Base-by-base conservation (phyloP, 2,797 vertebrate species). In the Channa striata region DNA sequence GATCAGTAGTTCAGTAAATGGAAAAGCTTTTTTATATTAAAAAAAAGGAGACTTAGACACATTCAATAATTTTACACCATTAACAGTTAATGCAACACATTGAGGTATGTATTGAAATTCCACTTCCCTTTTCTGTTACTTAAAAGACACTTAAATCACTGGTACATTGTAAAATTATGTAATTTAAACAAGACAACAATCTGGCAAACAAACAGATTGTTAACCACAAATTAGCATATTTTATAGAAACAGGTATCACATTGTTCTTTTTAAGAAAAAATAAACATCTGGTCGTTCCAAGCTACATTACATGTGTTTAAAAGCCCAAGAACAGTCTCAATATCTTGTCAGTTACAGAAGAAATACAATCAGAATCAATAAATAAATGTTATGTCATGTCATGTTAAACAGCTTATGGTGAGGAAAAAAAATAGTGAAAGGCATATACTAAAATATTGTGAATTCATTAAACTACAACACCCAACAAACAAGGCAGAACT, bases 331-430 rank as follows among this genome's bases (percentile, higher is more conserved):
- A n/a, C n/a, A n/a, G n/a, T n/a, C n/a, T n/a, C n/a, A n/a, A n/a
- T n/a, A n/a, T n/a, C n/a, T n/a, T 21, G 40, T 77, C 66, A 60
- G 48, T 34, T 67, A 43, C n/a, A 81, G n/a, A 79, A 77, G 7
- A 76, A 59, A 70, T 82, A 87, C 84, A 88, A 77, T 87, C 63
- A 74, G 25, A 58, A 77, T 87, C 71, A 90, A 91, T 88, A 90
- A 90, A 88, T 88, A 87, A 56, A 74, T 65, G 21, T 30, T 30
- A 30, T 30, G 4, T 30, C n/a, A n/a, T 74, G 37, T 62, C 1
- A 14, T 64, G 57, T 65, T 30, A 68, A 80, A 75, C 59, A 58
- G 43, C 43, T 80, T 23, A 80, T 59, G 30, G 50, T 47, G 34
- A 56, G 14, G 42, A 57, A 40, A 4, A 30, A 59, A 37, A 56